A percentile compares a stretch with the other conserved stretches of the same genome.
Conservation (phyloP, 2,888 invertebrate genomes). For the Philereme vetulata region DNA sequence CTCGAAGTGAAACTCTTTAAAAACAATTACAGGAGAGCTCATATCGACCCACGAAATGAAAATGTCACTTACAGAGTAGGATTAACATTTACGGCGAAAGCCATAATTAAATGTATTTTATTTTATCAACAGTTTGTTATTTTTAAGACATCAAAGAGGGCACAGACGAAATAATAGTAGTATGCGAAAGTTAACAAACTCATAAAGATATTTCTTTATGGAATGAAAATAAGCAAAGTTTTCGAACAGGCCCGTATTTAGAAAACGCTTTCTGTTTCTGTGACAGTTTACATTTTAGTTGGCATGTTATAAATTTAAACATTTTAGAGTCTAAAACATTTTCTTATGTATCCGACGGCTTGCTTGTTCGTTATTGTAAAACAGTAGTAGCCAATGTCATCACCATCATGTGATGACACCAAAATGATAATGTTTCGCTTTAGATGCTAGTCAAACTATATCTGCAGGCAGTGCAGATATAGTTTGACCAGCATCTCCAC, state of each 20-base stretch:
- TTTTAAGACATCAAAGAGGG: slow-evolving; percentile 22
- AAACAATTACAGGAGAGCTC: too few relatives aligned
- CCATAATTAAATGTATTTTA: slow-evolving; percentile 21
- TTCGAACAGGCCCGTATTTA: slow-evolving; percentile 1
- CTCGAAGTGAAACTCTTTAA: too few relatives aligned
- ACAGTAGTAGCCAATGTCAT: too few relatives aligned
- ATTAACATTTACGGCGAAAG: slow-evolving; percentile 20
- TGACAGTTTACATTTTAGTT: background rate
- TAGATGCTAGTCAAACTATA: too few relatives aligned
- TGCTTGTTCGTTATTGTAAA: too few relatives aligned
- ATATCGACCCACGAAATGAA: slow-evolving; percentile 1
- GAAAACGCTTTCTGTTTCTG: slow-evolving; percentile 8
- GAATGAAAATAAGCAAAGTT: slow-evolving; percentile 19
- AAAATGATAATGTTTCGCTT: too few relatives aligned
- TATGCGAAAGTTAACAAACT: slow-evolving; percentile 16
- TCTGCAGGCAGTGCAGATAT: too few relatives aligned
- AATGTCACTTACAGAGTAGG: slow-evolving; percentile 18
- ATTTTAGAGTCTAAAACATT: too few relatives aligned
- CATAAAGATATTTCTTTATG: slow-evolving; percentile 22
- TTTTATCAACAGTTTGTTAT: slow-evolving; percentile 28
- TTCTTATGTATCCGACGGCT: too few relatives aligned
- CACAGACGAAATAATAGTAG: background rate
- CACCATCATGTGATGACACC: too few relatives aligned
- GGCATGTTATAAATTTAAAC: too few relatives aligned
- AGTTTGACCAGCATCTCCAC: too few relatives aligned